Conservation (phyloP, 2,797 vertebrate species). For the Leptatherina wallacei region DNA sequence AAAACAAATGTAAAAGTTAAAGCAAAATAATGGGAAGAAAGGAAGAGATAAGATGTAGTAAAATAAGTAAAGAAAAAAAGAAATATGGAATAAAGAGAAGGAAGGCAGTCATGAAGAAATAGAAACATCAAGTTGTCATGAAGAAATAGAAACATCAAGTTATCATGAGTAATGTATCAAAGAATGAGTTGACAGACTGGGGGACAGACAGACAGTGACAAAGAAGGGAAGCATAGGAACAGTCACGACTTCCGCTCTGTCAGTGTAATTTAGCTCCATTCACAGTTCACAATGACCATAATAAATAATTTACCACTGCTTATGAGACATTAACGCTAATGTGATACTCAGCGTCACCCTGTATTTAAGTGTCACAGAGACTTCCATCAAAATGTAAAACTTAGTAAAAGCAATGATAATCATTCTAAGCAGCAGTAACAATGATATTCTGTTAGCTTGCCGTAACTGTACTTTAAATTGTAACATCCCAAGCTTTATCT, state of each 20-base stretch:
- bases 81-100: background rate
- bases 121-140: background rate
- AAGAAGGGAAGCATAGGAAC: conserved; percentile 9
- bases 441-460: background rate
- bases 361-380: conserved; percentile 28
- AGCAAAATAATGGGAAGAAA: background rate
- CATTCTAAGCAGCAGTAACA: background rate
- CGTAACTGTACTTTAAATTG: background rate
- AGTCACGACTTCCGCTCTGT: conserved; percentile 66
- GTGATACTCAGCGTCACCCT: conserved; percentile 32
- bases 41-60: background rate
- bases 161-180: background rate
- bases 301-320: conserved; percentile 70
- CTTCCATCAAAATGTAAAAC: conserved; percentile 23
- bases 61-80: background rate
- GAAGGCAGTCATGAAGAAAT: background rate
- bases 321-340: conserved; percentile 57
- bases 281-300: conserved; percentile 57
- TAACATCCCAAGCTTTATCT: background rate
- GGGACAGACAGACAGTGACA: conserved; percentile 2
- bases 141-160: background rate
- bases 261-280: conserved; percentile 54
- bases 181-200: conserved; percentile 23
- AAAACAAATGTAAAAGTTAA: background rate
- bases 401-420: conserved; percentile 8